Evolutionary conservation across 2,888 invertebrate genomes (phyloP), one percentile per base, ranked within the genome.

Genomic region (Epinotia brunnichana): DNA sequence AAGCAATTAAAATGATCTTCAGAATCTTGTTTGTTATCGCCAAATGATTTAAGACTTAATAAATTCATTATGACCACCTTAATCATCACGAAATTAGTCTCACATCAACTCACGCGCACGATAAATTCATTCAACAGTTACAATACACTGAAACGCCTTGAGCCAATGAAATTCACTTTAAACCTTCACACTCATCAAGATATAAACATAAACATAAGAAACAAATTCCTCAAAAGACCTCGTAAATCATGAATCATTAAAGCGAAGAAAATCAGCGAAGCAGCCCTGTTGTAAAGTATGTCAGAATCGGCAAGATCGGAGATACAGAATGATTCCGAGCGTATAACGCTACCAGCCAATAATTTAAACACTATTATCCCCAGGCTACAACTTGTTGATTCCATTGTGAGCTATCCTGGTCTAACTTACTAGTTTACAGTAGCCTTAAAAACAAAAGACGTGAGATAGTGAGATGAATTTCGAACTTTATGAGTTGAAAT

Each of bases 231-330:
- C 81, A 82, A 80, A 84, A 85, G 80, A 78, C 76, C 75, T 80
- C 80, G 80, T 87, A 88, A 84, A 89, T 89, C 87, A 86, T 77
- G 76, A 76, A 79, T 89, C 88, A 88, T 89, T 89, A 89, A 85
- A 81, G 78, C 71, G 74, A 77, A 82, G 82, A 82, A 84, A 85
- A 87, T 84, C 83, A 83, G 80, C 77, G 82, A 80, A 77, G 79
- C 83, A 86, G 80, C 83, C 83, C 83, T 85, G 86, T 81, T 85
- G 84, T 90, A 90, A 90, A 90, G 80, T 83, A 88, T 83, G 86
- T 88, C 88, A 86, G 81, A 82, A 84, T 78, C 78, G 80, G 82
- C 84, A 83, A 89, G 90, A 91, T 91, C 88, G 82, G 77, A 86
- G 90, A 91, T 91, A 90, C 86, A 80, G 85, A 84, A 83, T 85